Evolutionary conservation across 1,140 invertebrate species (phyloP), one percentile per base, ranked within the genome.

Genomic region (Scaptomyza graminum): DNA sequence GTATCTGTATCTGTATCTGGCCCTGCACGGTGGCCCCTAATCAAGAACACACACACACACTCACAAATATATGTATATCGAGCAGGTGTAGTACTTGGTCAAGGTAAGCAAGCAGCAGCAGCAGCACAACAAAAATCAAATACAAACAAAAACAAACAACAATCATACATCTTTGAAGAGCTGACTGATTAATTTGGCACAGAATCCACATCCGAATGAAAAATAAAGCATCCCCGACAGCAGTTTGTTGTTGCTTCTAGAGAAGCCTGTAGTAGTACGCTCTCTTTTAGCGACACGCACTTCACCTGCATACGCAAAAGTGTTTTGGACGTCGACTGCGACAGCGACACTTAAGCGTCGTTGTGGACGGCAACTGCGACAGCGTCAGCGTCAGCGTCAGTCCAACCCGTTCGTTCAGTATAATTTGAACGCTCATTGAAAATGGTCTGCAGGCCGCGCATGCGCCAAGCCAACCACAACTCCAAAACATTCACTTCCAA

Each of bases 371-470:
- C 28, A 31, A 34, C 59, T 31, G 7, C 46, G 15, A 8, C 51
- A 43, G 18, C 62, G 43, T 12, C 63, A 52, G 41, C 60, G 70
- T 56, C 74, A 55, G 66, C 44, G 59, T 55, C 62, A 47, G 18
- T 28, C 50, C 50, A 57, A 60, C 37, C 56, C 65, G 49, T 70
- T 87, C 65, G 49, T 70, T 87, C 79, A 87, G 82, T 87, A 72
- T 69, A 81, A 74, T 82, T 77, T 79, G 61, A 88, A 70, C 82
- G 83, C 83, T 87, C 82, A 87, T 82, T 87, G 82, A 87, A 87
- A 87, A 87, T 87, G 82, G 82, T 87, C 79, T 88, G 62, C 79
- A 79, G 70, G 82, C 79, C 68, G 82, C 83, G 82, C 83, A 76
- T 80, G 75, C 75, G 77, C 61, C 65, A 74, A 79, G 64, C 57